These are phyloP conservation scores for Sebastes kiyomatsui DNA, from an alignment of 2,797 vertebrate species.

Conservation along the genomic window DNA sequence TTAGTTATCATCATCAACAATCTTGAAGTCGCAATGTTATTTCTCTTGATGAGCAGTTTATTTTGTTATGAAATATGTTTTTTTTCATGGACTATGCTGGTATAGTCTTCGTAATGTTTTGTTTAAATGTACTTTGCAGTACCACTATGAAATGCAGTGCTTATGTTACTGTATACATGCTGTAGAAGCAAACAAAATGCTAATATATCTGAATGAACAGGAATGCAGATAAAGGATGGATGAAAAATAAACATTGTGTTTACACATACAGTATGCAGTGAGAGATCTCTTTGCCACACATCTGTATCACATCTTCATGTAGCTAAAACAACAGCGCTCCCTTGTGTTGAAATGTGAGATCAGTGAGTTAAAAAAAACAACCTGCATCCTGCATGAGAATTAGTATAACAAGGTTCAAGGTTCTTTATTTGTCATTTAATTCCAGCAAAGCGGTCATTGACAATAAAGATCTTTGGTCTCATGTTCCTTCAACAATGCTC, in stretches of 20 bases:
- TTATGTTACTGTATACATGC: slow-evolving; percentile 69
- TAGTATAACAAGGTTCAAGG: too few species aligned
- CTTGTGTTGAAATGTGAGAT: slow-evolving; percentile 26
- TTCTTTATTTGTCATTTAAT: too few species aligned
- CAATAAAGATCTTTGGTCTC: too few species aligned
- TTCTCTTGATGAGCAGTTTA: slow-evolving; percentile 21
- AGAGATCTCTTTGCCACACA: background rate
- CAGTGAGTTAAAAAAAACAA: background rate
- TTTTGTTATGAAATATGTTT: slow-evolving; percentile 39
- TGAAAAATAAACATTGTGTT: slow-evolving; percentile 68
- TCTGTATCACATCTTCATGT: background rate
- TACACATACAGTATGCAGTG: background rate
- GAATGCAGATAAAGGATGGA: slow-evolving; percentile 54
- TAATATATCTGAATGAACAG: slow-evolving; percentile 87
- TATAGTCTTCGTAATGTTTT: slow-evolving; percentile 73
- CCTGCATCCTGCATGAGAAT: background rate
- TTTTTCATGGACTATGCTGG: slow-evolving; percentile 82
- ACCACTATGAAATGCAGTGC: slow-evolving; percentile 67
- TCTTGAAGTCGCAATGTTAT: slow-evolving; percentile 41
- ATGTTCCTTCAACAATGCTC: too few species aligned
- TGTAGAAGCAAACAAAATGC: slow-evolving; percentile 78
- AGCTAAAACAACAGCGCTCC: slow-evolving; percentile 14
- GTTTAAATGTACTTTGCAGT: slow-evolving; percentile 54
- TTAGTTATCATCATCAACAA: slow-evolving; percentile 10
- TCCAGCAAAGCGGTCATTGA: too few species aligned